Evolutionary conservation across 35 echinoderm and acorn worm genomes (phyloP).

Genomic region (Diadema setosum): DNA sequence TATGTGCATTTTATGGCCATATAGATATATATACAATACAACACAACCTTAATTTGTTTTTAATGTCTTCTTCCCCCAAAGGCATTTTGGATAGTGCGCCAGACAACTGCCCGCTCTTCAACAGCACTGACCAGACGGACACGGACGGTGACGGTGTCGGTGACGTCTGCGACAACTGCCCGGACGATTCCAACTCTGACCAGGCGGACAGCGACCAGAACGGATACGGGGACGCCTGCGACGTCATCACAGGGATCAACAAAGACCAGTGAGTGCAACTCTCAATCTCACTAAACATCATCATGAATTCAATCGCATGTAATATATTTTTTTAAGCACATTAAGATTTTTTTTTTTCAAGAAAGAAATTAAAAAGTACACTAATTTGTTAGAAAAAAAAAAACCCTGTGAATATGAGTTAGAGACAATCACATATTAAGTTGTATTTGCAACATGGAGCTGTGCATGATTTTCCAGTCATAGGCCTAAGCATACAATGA

Average conservation of each 20-base stretch:
- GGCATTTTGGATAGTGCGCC: not conserved
- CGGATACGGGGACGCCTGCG: conserved; percentile 82
- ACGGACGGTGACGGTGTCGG: conserved; percentile 68
- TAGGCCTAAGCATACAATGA: too few relatives aligned
- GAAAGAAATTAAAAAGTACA: not conserved
- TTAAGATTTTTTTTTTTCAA: not conserved
- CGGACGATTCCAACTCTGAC: conserved; percentile 39
- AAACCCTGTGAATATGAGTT: too few relatives aligned
- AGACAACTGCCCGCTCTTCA: conserved; percentile 59
- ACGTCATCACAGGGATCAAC: conserved; percentile 50
- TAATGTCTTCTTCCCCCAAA: not conserved
- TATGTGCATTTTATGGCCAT: too few relatives aligned
- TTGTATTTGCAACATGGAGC: too few relatives aligned
- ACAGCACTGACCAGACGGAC: conserved; percentile 58
- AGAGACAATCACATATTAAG: too few relatives aligned
- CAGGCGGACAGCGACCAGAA: conserved; percentile 84
- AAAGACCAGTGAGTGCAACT: conserved; percentile 80
- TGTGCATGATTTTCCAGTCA: too few relatives aligned
- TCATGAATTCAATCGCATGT: too few relatives aligned
- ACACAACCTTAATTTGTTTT: too few relatives aligned
- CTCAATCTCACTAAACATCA: too few relatives aligned
- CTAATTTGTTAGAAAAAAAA: too few relatives aligned
- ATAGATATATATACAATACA: too few relatives aligned
- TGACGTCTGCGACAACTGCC: conserved; percentile 84
- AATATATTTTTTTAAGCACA: too few relatives aligned